phyloP scores from a whole-genome alignment of 2,888 invertebrate genomes.

The Caenorhabditis zanzibari region DNA sequence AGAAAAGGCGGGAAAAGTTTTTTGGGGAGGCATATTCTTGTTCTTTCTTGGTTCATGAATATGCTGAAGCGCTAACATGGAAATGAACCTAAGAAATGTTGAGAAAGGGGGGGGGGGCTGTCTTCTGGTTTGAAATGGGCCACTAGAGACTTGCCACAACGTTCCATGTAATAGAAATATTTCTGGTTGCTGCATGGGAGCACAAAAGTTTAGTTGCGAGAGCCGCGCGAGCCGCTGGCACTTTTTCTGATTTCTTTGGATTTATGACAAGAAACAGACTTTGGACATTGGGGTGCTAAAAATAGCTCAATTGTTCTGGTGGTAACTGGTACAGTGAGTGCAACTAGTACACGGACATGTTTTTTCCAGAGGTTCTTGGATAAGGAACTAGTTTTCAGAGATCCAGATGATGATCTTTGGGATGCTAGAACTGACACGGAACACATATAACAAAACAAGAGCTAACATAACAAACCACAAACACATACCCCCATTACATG shows the following conservation, averaged over 20 bases:
- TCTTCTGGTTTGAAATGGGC: constrained; percentile 43
- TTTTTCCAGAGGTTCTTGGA: constrained; percentile 7
- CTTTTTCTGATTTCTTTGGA: constrained; percentile 43
- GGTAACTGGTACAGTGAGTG: no score
- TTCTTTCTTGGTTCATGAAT: constrained; percentile 49
- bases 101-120: constrained; percentile 2
- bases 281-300: constrained; percentile 24
- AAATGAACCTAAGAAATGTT: constrained; percentile 52
- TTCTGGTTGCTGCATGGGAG: constrained; percentile 22
- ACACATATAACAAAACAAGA: constrained; percentile 11
- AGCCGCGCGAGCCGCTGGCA: constrained; percentile 52
- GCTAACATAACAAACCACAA: neutral
- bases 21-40: constrained; percentile 17
- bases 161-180: constrained; percentile 60
- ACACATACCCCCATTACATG: no score
- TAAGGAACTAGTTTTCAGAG: neutral
- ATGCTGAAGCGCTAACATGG: constrained; percentile 55
- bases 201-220: constrained; percentile 45
- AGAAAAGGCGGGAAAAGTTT: constrained; percentile 46
- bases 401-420: constrained; percentile 19
- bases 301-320: neutral
- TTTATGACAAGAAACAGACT: constrained; percentile 31
- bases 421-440: constrained; percentile 10
- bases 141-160: constrained; percentile 56
- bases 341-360: neutral